Conservation (phyloP, 2,888 invertebrate species). For the Plagodis dolabraria region DNA sequence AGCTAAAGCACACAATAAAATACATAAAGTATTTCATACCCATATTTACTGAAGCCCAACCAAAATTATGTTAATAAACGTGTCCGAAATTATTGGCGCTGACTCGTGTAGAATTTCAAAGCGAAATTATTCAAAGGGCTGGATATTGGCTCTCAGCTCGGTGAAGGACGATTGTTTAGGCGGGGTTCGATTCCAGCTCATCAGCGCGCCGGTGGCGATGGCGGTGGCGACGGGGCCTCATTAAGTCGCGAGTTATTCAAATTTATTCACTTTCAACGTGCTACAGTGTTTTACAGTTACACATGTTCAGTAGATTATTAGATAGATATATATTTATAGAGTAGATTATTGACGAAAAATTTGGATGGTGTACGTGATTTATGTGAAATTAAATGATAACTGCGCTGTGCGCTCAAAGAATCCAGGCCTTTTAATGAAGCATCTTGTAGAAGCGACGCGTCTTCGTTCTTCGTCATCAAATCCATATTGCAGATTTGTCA, state of each 20-base stretch:
- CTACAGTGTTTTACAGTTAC: slow-evolving; percentile 34
- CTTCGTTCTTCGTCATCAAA: too few relatives aligned
- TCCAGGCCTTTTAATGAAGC: neutral
- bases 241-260: slow-evolving; percentile 64
- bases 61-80: slow-evolving; percentile 15
- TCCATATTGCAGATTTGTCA: too few relatives aligned
- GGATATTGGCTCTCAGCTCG: slow-evolving; percentile 47
- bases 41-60: too few relatives aligned
- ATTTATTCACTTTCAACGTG: slow-evolving; percentile 62
- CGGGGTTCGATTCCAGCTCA: slow-evolving; percentile 60
- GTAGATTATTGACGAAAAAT: neutral
- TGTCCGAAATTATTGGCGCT: slow-evolving; percentile 5
- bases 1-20: too few relatives aligned
- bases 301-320: neutral
- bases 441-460: too few relatives aligned
- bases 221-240: slow-evolving; percentile 50
- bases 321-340: too few relatives aligned
- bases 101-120: slow-evolving; percentile 15
- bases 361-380: neutral
- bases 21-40: too few relatives aligned
- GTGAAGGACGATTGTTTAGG: slow-evolving; percentile 62
- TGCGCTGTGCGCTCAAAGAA: too few relatives aligned
- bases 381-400: neutral
- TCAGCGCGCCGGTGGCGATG: slow-evolving; percentile 45
- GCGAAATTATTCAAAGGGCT: slow-evolving; percentile 54